These are phyloP conservation scores for Leptoclinus maculatus DNA, from an alignment of 2,797 vertebrate genomes.

Conservation along the genomic window DNA sequence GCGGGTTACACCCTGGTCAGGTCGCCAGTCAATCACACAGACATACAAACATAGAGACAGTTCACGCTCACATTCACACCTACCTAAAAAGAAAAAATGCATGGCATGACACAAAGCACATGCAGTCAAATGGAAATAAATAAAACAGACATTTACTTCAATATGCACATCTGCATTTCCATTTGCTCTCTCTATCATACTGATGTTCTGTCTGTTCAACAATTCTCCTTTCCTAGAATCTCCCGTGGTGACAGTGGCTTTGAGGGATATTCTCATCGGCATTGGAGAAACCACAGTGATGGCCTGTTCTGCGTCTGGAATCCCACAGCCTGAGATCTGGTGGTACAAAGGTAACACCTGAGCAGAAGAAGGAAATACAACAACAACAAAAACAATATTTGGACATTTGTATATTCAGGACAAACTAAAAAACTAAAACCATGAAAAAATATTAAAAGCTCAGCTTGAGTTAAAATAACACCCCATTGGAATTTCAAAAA, in stretches of 20 bases:
- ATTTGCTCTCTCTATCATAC: background rate
- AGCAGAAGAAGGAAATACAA: background rate
- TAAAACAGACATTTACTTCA: background rate
- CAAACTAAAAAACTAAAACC: background rate
- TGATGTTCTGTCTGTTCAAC: slow-evolving; percentile 1
- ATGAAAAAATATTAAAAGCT: background rate
- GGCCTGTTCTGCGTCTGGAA: slow-evolving; percentile 91
- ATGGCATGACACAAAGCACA: background rate
- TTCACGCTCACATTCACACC: background rate
- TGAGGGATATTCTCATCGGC: slow-evolving; percentile 89
- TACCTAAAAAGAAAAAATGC: background rate
- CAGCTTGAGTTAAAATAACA: background rate
- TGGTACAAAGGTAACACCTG: slow-evolving; percentile 95
- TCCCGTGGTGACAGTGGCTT: slow-evolving; percentile 86
- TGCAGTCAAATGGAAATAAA: slow-evolving; percentile 68
- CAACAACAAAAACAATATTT: background rate
- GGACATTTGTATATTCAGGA: background rate
- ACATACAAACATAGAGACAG: background rate
- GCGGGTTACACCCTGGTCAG: background rate
- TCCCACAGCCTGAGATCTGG: slow-evolving; percentile 89
- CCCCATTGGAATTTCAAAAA: background rate
- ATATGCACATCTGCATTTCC: background rate
- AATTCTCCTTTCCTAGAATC: slow-evolving; percentile 80
- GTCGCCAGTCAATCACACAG: background rate
- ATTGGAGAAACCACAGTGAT: slow-evolving; percentile 90